Percentiles rank a stretch among this genome's conserved stretches.
Conservation (phyloP, 2,113 vertebrate genomes). For the Galemys pyrenaicus region DNA sequence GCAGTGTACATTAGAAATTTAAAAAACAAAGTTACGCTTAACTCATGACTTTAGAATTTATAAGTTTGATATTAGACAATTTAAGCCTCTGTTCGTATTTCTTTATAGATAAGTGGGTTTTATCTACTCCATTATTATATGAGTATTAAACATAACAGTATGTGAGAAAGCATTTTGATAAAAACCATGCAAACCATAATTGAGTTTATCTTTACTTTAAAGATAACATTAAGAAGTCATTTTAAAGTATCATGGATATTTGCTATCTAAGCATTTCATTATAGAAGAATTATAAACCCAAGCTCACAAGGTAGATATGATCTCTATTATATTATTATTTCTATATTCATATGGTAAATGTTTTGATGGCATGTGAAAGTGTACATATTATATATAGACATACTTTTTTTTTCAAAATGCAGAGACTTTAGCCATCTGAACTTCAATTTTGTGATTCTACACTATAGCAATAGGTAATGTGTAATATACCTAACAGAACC, state of each 20-base stretch:
- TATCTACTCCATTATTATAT: background rate
- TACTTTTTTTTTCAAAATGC: background rate
- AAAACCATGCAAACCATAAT: background rate
- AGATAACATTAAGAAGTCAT: background rate
- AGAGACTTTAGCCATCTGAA: background rate
- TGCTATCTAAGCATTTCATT: background rate
- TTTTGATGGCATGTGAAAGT: background rate
- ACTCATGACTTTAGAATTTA: background rate
- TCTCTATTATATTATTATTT: background rate
- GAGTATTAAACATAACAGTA: background rate
- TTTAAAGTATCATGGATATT: background rate
- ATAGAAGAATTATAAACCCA: background rate
- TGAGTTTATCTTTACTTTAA: background rate
- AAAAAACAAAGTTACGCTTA: background rate
- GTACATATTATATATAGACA: background rate
- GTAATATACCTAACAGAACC: background rate
- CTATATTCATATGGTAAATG: background rate
- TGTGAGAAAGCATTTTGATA: background rate
- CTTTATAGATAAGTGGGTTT: background rate
- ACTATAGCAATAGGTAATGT: background rate
- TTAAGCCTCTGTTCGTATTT: background rate
- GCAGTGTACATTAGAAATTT: too few relatives aligned
- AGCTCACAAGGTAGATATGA: background rate
- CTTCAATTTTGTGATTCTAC: background rate
- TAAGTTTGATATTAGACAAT: background rate